A percentile compares a stretch with the other conserved stretches of the same genome.
phyloP scores from a whole-genome alignment of 2,113 vertebrate species.

The Dicentrarchus labrax region DNA sequence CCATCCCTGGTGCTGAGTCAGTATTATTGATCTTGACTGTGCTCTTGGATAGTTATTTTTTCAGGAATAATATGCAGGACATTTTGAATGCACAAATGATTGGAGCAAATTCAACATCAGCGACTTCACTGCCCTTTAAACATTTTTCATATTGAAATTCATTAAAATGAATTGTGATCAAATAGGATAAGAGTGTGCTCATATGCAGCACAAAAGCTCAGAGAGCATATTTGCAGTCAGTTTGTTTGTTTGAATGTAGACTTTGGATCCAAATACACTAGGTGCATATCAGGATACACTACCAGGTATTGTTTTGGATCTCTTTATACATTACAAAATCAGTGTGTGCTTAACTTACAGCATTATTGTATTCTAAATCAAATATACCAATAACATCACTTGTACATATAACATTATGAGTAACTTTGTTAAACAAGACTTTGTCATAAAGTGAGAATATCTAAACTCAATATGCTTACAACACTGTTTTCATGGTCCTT shows the following conservation, averaged over 20 bases:
- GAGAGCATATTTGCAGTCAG: slow-evolving; percentile 70
- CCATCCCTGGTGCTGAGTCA: slow-evolving; percentile 37
- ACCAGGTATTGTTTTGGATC: not conserved
- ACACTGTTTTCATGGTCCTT: not conserved
- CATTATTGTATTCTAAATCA: not conserved
- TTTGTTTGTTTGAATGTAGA: slow-evolving; percentile 73
- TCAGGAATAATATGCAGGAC: not conserved
- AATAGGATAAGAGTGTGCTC: accelerated
- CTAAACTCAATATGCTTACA: not conserved
- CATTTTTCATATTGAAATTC: not conserved
- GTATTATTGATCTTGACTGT: slow-evolving; percentile 58
- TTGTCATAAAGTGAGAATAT: not conserved
- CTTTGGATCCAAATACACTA: slow-evolving; percentile 67
- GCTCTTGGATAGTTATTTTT: not conserved
- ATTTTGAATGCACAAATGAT: not conserved
- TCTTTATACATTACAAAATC: not conserved
- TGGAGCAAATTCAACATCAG: not conserved
- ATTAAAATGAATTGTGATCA: not conserved
- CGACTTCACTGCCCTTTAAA: not conserved
- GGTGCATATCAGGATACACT: slow-evolving; percentile 40
- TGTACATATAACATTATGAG: not conserved
- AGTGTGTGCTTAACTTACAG: not conserved
- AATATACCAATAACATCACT: not conserved
- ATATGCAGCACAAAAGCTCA: slow-evolving; percentile 46
- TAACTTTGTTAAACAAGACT: not conserved